Evolutionary conservation across 2,888 invertebrate species (phyloP).

Genomic region (Poecilobothrus nobilitatus): DNA sequence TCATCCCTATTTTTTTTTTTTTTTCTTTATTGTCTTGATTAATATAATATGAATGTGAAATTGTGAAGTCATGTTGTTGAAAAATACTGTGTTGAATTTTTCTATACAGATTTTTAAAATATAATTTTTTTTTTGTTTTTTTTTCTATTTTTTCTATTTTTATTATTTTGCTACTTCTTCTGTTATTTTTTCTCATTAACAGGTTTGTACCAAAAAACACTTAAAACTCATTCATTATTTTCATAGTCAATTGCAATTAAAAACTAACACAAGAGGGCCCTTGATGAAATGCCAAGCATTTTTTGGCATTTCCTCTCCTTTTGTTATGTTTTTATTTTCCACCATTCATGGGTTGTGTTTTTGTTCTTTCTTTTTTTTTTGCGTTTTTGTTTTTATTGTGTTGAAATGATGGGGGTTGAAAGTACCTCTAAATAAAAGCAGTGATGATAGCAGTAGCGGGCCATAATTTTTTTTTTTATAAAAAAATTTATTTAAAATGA

Average conservation of each 20-base stretch:
- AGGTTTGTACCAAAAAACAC: background rate
- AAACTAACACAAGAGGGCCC: slow-evolving; percentile 17
- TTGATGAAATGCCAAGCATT: background rate
- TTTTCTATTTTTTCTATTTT: too few relatives aligned
- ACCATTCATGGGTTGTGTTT: too few relatives aligned
- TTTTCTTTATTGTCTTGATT: background rate
- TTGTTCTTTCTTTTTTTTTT: too few relatives aligned
- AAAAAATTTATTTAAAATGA: too few relatives aligned
- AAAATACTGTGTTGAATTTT: background rate
- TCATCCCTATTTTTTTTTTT: background rate
- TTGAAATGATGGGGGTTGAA: too few relatives aligned
- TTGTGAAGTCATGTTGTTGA: background rate
- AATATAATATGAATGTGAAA: background rate
- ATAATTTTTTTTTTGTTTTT: too few relatives aligned
- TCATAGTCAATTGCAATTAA: slow-evolving; percentile 19
- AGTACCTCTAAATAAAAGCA: too few relatives aligned
- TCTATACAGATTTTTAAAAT: too few relatives aligned
- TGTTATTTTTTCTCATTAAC: slow-evolving; percentile 2
- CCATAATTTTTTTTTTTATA: too few relatives aligned
- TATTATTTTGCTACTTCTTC: background rate
- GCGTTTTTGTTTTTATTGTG: too few relatives aligned
- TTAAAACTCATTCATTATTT: slow-evolving; percentile 8
- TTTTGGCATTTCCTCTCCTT: background rate
- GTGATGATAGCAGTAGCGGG: too few relatives aligned
- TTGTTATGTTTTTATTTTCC: background rate